Base-by-base conservation (phyloP, 2,113 vertebrate genomes). In the Poeciliopsis prolifica region DNA sequence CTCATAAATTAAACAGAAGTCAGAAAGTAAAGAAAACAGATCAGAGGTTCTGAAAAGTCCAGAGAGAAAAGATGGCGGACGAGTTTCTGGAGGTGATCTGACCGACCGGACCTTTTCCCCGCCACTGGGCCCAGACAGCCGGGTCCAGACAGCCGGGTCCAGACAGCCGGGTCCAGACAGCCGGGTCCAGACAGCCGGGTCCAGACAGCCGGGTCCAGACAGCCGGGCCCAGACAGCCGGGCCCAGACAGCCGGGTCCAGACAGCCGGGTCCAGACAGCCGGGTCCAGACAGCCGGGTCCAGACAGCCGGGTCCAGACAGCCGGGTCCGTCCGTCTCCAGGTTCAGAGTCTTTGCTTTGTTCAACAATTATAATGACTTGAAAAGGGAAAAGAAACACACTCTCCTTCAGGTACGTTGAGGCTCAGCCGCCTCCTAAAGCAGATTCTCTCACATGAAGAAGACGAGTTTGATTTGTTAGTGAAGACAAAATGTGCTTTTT, bases 1-100 rank as follows among this genome's bases (percentile, higher is more conserved):
- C 89, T 93, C 90, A 92, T 92, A 93, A 93, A 92, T 94, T 93
- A 93, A 92, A 88, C 80, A 88, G 74, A 14, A 42, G 40, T 72
- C 68, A 51, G 69, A 68, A 82, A 80, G 63, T 79, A 72, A 76
- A 62, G 48, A 65, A 71, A 86, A 88, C 60, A 77, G 80, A 93
- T 82, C 74, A 75, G 76, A 85, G 69, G 67, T 78, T 88, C 67
- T 79, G 83, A 83, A 42, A 85, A 79, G 85, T 87, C 83, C 76
- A 80, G 48, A 88, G 62, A 14, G 22, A 88, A 73, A 70, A 48
- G 80, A 85, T 69, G 68, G 74, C 33, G 31, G 54, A 58, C 2
- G 22, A 58, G 13, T 71, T 62, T 68, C 40, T 77, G 70, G 86
- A 80, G 31, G 81, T 91, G 82, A 79, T 64, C 66, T 81, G 77